Base-by-base conservation (phyloP, 30 jellyfish, hydroid and myxozoan species). In the Sanderia malayensis region DNA sequence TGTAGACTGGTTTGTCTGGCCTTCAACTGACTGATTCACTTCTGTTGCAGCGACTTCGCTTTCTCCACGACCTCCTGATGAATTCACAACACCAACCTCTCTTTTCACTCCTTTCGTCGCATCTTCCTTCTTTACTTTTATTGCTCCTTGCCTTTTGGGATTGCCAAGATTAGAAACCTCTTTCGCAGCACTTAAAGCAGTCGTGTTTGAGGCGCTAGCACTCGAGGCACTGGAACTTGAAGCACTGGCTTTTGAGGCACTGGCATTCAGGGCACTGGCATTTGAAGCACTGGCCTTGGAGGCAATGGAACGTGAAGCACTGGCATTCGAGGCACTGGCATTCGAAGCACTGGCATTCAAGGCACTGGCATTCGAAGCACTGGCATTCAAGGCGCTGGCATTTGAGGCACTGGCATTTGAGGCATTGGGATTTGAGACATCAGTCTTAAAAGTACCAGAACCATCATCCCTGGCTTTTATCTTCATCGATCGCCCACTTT, bases 141-240 rank as follows among this genome's bases (percentile, higher is more conserved):
- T 2, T 2, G 68, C 68, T 20, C 73, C 70, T 46, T 31, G 45
- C 28, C 89, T 58, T 6, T 61, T 70, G 24, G 32, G 45, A 27
- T 78, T 31, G 24, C 89, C 61, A 0, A 78, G 22, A 20, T 82
- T 76, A 31, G 80, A 55, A 7, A 75, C 81, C 0, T 63, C 32
- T 70, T 21, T 59, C 27, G 89, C 89, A 25, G 70, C 76, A n/a
- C n/a, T n/a, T n/a, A n/a, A n/a, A n/a, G n/a, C n/a, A 7, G 58
- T 70, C 37, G 64, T 64, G 76, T 63, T 61, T 31, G 64, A 81
- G n/a, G 65, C 2, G 47, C 44, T 78, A 15, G 60, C 79, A 13
- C 52, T 81, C 0, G 81, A 33, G 2, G 79, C 81, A 18, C 62
- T 13, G 41, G 64, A 63, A 4, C 82, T 58, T 37, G 52, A 49